Conservation (phyloP, 2,797 vertebrate genomes). For the Eospalax fontanierii region DNA sequence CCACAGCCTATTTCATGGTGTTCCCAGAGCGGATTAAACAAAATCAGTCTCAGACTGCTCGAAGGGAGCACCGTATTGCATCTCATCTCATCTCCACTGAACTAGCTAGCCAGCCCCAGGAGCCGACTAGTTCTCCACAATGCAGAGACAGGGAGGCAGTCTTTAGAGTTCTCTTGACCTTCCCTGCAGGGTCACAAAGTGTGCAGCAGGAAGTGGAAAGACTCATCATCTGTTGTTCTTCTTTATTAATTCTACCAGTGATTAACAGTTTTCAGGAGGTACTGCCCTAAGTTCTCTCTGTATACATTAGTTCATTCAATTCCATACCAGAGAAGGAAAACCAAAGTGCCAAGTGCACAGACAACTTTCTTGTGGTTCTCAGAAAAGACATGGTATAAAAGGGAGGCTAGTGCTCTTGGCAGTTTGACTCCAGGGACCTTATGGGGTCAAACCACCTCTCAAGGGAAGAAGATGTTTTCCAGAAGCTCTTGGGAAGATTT, state of each 20-base stretch:
- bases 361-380: slow-evolving; percentile 15
- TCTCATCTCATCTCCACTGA: slow-evolving; percentile 22
- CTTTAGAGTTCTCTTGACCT: neutral
- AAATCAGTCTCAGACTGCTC: neutral
- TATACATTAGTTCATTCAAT: slow-evolving; percentile 35
- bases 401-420: neutral
- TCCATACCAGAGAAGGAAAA: neutral
- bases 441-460: slow-evolving; percentile 26
- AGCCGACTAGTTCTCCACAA: neutral
- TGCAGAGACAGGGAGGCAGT: neutral
- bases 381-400: neutral
- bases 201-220: slow-evolving; percentile 16
- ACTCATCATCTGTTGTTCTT: neutral
- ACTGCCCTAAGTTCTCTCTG: slow-evolving; percentile 10
- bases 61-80: neutral
- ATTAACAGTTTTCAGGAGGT: neutral
- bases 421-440: neutral
- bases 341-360: neutral
- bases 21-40: slow-evolving; percentile 43
- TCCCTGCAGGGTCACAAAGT: slow-evolving; percentile 6
- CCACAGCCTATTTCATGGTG: slow-evolving; percentile 10
- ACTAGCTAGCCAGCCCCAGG: neutral
- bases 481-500: neutral
- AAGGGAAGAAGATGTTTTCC: slow-evolving; percentile 31
- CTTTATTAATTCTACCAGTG: slow-evolving; percentile 24